Percentiles rank a stretch among this genome's conserved stretches.
Conservation (phyloP, 2,888 invertebrate species). For the Drosophila villosipedis region DNA sequence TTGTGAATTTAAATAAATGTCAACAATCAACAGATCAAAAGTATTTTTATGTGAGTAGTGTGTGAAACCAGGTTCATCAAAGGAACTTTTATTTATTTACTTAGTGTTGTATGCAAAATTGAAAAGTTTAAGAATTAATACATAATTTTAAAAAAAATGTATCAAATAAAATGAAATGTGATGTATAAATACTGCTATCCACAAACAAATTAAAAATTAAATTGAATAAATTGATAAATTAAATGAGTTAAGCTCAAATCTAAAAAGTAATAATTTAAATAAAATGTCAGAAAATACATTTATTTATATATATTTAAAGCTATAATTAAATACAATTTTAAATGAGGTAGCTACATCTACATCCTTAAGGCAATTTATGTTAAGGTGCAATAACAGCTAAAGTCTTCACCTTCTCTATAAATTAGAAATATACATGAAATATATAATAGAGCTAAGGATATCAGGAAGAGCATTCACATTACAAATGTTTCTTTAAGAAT, state of each 20-base stretch:
- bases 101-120: too few relatives aligned
- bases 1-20: constrained; percentile 26
- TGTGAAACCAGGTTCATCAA: neutral
- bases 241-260: neutral
- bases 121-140: neutral
- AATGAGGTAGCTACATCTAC: too few relatives aligned
- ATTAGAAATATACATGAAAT: neutral
- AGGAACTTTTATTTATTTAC: neutral
- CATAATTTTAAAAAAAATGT: neutral
- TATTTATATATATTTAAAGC: neutral
- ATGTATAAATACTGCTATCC: fast-evolving
- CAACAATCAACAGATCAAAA: constrained; percentile 20
- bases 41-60: neutral
- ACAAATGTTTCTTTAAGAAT: neutral
- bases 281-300: neutral
- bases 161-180: neutral
- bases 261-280: neutral
- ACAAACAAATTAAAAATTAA: neutral
- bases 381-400: neutral
- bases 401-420: neutral
- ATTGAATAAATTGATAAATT: neutral
- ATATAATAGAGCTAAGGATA: neutral
- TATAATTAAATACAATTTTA: neutral
- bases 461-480: neutral
- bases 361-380: neutral